Evolutionary conservation across 1,140 invertebrate genomes (phyloP).

Genomic region (Platorchestia sp.): DNA sequence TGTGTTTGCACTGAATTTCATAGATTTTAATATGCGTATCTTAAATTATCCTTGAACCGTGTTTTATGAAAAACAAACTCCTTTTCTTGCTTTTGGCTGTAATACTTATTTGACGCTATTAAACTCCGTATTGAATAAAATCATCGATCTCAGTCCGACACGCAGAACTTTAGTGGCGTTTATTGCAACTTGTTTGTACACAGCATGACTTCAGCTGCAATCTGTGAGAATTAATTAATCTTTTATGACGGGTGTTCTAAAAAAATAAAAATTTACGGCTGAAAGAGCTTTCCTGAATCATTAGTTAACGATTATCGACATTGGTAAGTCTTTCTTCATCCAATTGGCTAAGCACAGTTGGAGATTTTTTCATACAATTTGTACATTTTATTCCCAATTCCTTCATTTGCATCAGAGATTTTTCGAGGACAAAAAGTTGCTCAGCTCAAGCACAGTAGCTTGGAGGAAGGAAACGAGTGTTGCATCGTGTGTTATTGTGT

Average conservation of each 20-base stretch:
- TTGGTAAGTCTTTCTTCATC: background rate
- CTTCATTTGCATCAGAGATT: background rate
- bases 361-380: background rate
- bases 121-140: background rate
- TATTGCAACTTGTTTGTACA: background rate
- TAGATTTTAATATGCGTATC: background rate
- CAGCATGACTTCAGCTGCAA: background rate
- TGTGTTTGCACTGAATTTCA: background rate
- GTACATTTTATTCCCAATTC: background rate
- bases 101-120: background rate
- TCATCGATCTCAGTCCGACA: background rate
- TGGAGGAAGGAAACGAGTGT: background rate
- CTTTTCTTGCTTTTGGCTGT: background rate
- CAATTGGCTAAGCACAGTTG: background rate
- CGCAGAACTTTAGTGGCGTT: background rate
- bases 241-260: background rate
- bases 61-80: background rate
- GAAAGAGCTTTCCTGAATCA: background rate
- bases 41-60: background rate
- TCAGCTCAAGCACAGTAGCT: background rate
- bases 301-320: background rate
- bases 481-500: background rate
- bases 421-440: background rate
- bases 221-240: background rate
- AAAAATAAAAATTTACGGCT: background rate